These are phyloP conservation scores for Potamilus streckersoni DNA, from an alignment of 1,140 invertebrate species.

Conservation along the genomic window DNA sequence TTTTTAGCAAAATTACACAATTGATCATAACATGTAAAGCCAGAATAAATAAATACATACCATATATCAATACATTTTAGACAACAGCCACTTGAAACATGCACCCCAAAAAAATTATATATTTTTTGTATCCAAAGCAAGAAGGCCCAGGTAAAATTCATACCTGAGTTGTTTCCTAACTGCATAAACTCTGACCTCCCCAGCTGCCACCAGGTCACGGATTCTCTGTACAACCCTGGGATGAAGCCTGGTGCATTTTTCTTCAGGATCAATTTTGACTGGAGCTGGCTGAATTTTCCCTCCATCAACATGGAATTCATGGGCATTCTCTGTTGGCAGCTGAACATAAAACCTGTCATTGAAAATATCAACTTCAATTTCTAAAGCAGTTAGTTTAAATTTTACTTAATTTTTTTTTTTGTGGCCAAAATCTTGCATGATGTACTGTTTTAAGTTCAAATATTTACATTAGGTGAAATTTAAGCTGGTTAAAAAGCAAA, in stretches of 20 bases:
- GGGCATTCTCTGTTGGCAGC: slow-evolving; percentile 64
- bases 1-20: too few species aligned
- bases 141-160: not conserved
- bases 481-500: too few species aligned
- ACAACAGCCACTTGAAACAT: not conserved
- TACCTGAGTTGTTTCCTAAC: slow-evolving; percentile 64
- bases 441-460: too few species aligned
- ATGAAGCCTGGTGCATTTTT: slow-evolving; percentile 47
- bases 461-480: too few species aligned
- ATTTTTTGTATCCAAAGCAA: not conserved
- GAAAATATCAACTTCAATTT: too few species aligned
- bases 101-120: not conserved
- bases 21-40: too few species aligned
- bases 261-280: not conserved
- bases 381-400: too few species aligned
- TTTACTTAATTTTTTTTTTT: too few species aligned
- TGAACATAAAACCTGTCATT: slow-evolving; percentile 63
- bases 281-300: not conserved
- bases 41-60: too few species aligned
- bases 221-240: slow-evolving; percentile 62
- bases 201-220: slow-evolving; percentile 62
- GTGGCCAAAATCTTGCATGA: too few species aligned
- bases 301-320: slow-evolving; percentile 63
- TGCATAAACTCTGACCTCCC: slow-evolving; percentile 60
- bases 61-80: too few species aligned